Percentiles rank a stretch among this genome's conserved stretches.
phyloP scores from a whole-genome alignment of 2,113 vertebrate genomes.

The Triplophysa tibetana region DNA sequence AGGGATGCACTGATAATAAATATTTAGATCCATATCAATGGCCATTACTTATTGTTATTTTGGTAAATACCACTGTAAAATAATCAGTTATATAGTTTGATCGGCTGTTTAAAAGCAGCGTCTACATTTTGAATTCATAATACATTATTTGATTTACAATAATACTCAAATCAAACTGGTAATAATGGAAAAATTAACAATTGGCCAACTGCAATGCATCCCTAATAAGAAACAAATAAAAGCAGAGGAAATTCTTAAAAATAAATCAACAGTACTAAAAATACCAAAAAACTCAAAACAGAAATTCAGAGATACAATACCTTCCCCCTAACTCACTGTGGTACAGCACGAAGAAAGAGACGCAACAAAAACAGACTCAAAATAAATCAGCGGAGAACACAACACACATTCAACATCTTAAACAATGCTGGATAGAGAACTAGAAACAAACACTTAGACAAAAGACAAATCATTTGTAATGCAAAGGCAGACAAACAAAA shows the following conservation, averaged over 20 bases:
- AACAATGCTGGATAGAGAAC: not conserved
- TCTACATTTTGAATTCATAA: no score
- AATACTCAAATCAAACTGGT: no score
- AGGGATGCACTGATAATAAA: not conserved
- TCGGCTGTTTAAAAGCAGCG: no score
- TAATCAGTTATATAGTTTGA: not conserved
- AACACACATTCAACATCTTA: slow-evolving; percentile 29
- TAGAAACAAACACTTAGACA: not conserved
- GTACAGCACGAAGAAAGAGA: slow-evolving; percentile 64
- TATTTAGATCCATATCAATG: no score
- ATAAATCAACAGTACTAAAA: no score
- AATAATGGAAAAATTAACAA: no score
- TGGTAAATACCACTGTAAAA: no score
- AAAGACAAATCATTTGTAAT: slow-evolving; percentile 21
- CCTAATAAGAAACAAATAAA: no score
- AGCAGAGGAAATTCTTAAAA: no score
- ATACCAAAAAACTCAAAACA: slow-evolving; percentile 18
- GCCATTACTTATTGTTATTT: no score
- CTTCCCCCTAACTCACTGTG: slow-evolving; percentile 82
- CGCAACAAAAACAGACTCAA: slow-evolving; percentile 40
- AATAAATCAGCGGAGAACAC: not conserved
- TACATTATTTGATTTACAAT: no score
- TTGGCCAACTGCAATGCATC: no score
- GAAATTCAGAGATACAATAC: slow-evolving; percentile 72
- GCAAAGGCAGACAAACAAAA: not conserved